A percentile compares a stretch with the other conserved stretches of the same genome.
Conservation (phyloP, 2,113 vertebrate species). For the Thinocorus orbignyianus region DNA sequence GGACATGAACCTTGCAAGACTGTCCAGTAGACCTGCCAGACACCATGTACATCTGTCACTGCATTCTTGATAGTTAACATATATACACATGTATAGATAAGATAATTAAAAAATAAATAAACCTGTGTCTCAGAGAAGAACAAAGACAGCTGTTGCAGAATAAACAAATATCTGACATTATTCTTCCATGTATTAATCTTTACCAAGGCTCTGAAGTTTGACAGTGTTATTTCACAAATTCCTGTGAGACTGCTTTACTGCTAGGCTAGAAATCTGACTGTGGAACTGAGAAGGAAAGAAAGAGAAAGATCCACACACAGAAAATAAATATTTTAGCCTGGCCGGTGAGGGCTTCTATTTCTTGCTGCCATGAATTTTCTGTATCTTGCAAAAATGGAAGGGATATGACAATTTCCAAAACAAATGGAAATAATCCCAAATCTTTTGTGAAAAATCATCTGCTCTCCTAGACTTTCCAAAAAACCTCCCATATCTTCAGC, state of each 20-base stretch:
- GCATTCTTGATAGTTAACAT: background rate
- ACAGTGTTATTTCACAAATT: constrained; percentile 30
- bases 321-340: background rate
- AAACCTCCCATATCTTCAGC: background rate
- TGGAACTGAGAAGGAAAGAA: background rate
- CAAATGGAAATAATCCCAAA: background rate
- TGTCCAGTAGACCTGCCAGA: background rate
- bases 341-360: background rate
- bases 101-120: background rate
- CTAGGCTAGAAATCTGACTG: background rate
- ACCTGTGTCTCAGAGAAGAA: background rate
- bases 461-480: background rate
- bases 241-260: constrained; percentile 16
- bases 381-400: background rate
- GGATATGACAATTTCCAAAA: background rate
- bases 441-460: background rate
- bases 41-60: background rate
- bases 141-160: background rate
- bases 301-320: background rate
- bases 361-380: background rate
- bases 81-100: background rate
- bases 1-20: background rate
- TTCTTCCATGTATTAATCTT: constrained; percentile 20
- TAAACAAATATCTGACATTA: constrained; percentile 1
- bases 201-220: constrained; percentile 22